phyloP scores from a whole-genome alignment of 2,888 invertebrate genomes.

The Gandaritis pyraliata region DNA sequence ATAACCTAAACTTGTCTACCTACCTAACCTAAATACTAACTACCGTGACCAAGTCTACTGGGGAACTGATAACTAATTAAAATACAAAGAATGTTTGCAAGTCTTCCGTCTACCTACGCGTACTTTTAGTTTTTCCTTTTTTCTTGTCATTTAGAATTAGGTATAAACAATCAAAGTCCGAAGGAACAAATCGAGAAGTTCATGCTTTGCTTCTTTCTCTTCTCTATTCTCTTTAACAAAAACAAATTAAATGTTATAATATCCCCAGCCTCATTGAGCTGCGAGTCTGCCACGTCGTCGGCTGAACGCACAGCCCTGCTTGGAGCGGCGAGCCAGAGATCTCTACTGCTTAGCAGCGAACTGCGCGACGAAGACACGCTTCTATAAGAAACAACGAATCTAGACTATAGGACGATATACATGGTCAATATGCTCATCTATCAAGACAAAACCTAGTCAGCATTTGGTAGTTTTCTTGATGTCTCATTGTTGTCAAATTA shows the following conservation, averaged over 20 bases:
- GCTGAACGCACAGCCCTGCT: slow-evolving; percentile 87
- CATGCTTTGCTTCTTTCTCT: slow-evolving; percentile 19
- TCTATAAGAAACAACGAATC: slow-evolving; percentile 77
- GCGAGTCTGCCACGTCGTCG: slow-evolving; percentile 85
- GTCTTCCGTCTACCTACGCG: too few relatives aligned
- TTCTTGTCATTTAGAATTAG: too few relatives aligned
- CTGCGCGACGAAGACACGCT: slow-evolving; percentile 94
- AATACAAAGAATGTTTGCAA: too few relatives aligned
- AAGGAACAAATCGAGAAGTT: background rate
- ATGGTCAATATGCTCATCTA: background rate
- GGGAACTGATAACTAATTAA: too few relatives aligned
- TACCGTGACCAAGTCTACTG: too few relatives aligned
- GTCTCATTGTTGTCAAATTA: slow-evolving; percentile 37
- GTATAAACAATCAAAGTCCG: too few relatives aligned
- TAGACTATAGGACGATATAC: background rate
- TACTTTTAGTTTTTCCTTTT: too few relatives aligned
- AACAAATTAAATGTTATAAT: background rate
- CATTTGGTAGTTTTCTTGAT: slow-evolving; percentile 14
- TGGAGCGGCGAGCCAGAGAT: slow-evolving; percentile 90
- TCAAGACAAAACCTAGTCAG: slow-evolving; percentile 14
- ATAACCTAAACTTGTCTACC: too few relatives aligned
- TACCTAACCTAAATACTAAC: too few relatives aligned
- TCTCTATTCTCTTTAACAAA: background rate
- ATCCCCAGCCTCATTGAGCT: slow-evolving; percentile 85
- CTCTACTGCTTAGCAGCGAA: slow-evolving; percentile 90